Conservation (phyloP, 2,113 vertebrate genomes). For the Cyprinodon tularosa region DNA sequence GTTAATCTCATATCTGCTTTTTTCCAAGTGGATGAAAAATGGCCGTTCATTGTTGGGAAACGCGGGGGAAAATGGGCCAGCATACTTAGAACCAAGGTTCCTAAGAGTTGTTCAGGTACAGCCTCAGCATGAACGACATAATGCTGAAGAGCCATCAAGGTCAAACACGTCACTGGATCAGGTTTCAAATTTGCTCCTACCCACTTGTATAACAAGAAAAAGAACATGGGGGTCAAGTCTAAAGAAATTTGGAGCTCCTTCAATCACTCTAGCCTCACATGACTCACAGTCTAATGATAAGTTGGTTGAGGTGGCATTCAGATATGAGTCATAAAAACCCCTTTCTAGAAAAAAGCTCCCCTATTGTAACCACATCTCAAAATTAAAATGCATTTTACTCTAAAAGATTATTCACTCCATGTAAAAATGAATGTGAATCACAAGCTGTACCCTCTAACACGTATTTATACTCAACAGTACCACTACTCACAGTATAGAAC, state of each 20-base stretch:
- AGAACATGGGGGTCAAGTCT: slow-evolving; percentile 48
- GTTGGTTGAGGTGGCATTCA: slow-evolving; percentile 14
- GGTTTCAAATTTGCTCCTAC: slow-evolving; percentile 39
- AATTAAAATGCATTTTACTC: neutral
- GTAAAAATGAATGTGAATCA: neutral
- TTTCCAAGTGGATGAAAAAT: slow-evolving; percentile 32
- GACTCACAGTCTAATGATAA: slow-evolving; percentile 24
- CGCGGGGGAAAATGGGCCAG: slow-evolving; percentile 52
- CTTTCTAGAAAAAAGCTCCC: neutral
- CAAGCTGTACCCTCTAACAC: neutral
- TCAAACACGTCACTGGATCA: slow-evolving; percentile 37
- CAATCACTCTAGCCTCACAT: slow-evolving; percentile 22
- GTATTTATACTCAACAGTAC: neutral
- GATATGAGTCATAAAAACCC: no score
- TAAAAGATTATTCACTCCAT: neutral
- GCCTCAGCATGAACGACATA: slow-evolving; percentile 33
- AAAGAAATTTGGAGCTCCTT: slow-evolving; percentile 34
- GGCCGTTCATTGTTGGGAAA: slow-evolving; percentile 28
- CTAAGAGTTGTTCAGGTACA: slow-evolving; percentile 51
- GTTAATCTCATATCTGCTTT: slow-evolving; percentile 5
- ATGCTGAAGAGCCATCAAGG: slow-evolving; percentile 42
- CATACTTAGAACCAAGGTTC: slow-evolving; percentile 44
- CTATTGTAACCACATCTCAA: slow-evolving; percentile 1
- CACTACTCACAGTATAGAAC: neutral
- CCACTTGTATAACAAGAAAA: slow-evolving; percentile 47